These are phyloP conservation scores for Cepaea nemoralis DNA, from an alignment of 1,140 invertebrate genomes.

Conservation along the genomic window DNA sequence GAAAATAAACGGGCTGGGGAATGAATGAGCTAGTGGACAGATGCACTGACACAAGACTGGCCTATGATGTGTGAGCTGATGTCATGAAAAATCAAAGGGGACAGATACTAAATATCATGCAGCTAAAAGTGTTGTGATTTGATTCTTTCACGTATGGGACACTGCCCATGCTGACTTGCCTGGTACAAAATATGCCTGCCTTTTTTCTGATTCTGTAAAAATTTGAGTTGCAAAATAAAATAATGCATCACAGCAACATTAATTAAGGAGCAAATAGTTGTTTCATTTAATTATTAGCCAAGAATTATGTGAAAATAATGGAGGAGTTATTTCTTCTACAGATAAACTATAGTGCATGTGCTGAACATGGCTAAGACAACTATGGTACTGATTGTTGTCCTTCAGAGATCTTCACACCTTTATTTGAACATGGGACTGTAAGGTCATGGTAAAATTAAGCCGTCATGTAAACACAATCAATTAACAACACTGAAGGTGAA, in stretches of 20 bases:
- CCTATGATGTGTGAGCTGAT: neutral
- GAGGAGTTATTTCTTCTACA: no score
- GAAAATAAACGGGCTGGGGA: neutral
- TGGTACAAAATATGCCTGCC: constrained; percentile 37
- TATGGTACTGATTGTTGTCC: no score
- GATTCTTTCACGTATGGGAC: neutral
- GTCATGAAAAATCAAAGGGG: neutral
- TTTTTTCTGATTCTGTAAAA: constrained; percentile 35
- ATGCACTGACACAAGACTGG: neutral
- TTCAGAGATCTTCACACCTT: no score
- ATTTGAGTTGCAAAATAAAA: neutral
- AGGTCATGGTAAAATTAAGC: no score
- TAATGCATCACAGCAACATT: neutral
- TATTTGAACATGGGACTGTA: no score
- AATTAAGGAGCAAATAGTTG: neutral
- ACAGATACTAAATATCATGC: constrained; percentile 9
- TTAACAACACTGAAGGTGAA: no score
- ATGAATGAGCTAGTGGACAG: neutral
- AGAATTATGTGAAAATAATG: no score
- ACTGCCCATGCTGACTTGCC: constrained; percentile 37
- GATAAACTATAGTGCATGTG: no score
- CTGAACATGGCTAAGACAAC: no score
- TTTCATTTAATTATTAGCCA: no score
- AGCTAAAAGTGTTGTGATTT: neutral
- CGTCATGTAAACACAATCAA: no score